Conservation (phyloP, 1,140 invertebrate genomes). For the Adoxophyes honmai region DNA sequence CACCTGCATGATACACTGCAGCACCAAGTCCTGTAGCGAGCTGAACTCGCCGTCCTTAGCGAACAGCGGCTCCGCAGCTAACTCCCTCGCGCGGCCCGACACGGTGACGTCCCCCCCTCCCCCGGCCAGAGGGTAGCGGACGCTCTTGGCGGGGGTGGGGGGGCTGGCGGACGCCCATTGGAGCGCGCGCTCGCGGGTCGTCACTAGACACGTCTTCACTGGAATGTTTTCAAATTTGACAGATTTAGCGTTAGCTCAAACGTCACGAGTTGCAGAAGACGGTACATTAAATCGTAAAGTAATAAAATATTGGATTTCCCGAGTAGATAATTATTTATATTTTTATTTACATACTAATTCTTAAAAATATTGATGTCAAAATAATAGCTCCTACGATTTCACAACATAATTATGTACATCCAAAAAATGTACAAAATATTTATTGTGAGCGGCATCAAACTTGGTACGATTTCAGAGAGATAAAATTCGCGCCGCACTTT, state of each 20-base stretch:
- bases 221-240: neutral
- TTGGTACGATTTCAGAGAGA: too few relatives aligned
- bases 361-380: too few relatives aligned
- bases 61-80: conserved; percentile 50
- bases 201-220: conserved; percentile 60
- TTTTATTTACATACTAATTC: too few relatives aligned
- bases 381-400: too few relatives aligned
- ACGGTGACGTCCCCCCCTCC: conserved; percentile 26
- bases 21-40: conserved; percentile 51
- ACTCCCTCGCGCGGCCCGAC: conserved; percentile 38
- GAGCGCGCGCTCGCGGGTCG: conserved; percentile 27
- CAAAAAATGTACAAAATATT: too few relatives aligned
- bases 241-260: neutral
- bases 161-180: conserved; percentile 24
- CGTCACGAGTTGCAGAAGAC: neutral
- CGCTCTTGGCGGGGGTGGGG: conserved; percentile 21
- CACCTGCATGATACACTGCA: conserved; percentile 53
- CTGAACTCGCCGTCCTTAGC: conserved; percentile 49
- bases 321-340: too few relatives aligned
- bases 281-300: too few relatives aligned
- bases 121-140: conserved; percentile 23
- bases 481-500: too few relatives aligned
- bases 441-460: too few relatives aligned
- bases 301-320: too few relatives aligned
- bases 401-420: too few relatives aligned